These are phyloP conservation scores for Malaclemys terrapin DNA, from an alignment of 2,113 vertebrate genomes.

Conservation along the genomic window DNA sequence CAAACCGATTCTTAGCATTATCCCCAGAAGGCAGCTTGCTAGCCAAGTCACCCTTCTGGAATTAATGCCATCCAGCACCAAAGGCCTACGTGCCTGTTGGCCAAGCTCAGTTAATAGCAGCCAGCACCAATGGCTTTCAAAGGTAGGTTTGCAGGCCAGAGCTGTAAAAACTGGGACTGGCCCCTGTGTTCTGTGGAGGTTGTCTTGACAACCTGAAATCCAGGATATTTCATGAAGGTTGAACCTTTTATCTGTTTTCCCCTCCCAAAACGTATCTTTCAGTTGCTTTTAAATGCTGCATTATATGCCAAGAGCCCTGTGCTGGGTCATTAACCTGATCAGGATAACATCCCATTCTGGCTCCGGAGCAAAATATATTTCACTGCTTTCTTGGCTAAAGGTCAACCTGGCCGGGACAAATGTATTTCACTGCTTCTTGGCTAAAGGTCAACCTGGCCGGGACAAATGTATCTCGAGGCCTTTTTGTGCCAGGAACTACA, in stretches of 20 bases:
- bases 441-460: not conserved
- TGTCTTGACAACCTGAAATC: not conserved
- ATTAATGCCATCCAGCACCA: not conserved
- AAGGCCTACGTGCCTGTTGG: not conserved
- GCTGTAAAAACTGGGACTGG: not conserved
- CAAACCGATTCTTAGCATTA: not conserved
- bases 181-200: not conserved
- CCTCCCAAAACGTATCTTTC: not conserved
- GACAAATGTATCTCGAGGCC: not conserved
- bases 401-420: not conserved
- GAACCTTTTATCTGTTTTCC: not conserved
- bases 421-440: not conserved
- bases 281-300: not conserved
- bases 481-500: not conserved
- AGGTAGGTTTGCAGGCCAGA: not conserved
- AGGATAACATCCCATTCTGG: not conserved
- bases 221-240: not conserved
- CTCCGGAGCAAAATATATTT: not conserved
- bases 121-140: not conserved
- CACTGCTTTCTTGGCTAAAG: not conserved
- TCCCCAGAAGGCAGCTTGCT: not conserved
- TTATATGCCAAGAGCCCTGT: not conserved
- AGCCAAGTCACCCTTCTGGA: not conserved
- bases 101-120: not conserved
- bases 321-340: not conserved